Base-by-base conservation (phyloP, 2,113 vertebrate genomes). In the Rynchops niger region DNA sequence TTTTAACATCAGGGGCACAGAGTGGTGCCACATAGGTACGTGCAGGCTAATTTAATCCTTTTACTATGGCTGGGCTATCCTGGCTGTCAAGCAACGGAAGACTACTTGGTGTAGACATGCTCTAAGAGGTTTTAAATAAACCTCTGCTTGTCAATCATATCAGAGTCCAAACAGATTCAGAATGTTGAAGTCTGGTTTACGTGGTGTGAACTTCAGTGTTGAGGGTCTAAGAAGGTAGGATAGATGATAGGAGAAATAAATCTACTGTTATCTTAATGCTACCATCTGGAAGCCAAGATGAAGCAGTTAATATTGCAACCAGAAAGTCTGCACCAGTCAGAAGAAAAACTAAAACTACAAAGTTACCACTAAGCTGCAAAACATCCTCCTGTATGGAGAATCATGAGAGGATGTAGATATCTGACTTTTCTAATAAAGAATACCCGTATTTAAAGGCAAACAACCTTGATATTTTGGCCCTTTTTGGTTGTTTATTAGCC, bases 381-480 rank as follows among this genome's bases (percentile, higher is more conserved):
- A 42, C 1, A 2, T 34, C 23, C 8, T 82, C 34, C 20, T 67
- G 1, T 47, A 19, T 14, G 23, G 22, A 34, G 12, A 67, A 59
- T 50, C 27, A 34, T 5, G 6, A 12, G 22, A 36, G 8, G 7
- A 55, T 0, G 0, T 4, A 63, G 42, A 21, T 47, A 55, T 1
- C 22, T 29, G 2, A 58, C 12, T 53, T 70, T 14, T 42, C 32
- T 73, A 55, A 50, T 38, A 53, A 63, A 17, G 6, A 77, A 11
- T 25, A 65, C 5, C 4, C 5, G 5, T 15, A 29, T 15, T 11
- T 74, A 62, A 56, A 88, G 53, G 32, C 11, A 74, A 91, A 70
- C 8, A 11, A 49, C 22, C 5, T 27, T 36, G 9, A 83, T 1
- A 34, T 23, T 32, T 53, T 58, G 23, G 19, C 9, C 13, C 4